Percentiles rank a stretch among this genome's conserved stretches.
Evolutionary conservation across 2,888 invertebrate species (phyloP).

Genomic region (Drosophila nigritarsus): DNA sequence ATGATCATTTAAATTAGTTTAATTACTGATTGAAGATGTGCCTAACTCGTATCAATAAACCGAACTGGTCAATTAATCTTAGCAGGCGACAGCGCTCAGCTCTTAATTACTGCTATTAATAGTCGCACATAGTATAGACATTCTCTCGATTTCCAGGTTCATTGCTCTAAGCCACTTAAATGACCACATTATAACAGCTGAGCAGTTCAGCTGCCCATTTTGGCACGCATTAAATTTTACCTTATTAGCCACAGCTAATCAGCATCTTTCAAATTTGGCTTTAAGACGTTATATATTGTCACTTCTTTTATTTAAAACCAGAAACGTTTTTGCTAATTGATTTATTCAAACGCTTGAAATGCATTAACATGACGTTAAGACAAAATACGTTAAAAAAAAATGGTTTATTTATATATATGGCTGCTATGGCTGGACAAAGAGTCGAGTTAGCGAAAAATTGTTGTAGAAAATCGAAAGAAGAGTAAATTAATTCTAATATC

Average conservation of each 20-base stretch:
- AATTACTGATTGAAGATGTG: conserved; percentile 35
- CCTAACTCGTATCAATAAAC: conserved; percentile 21
- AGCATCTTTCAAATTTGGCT: conserved; percentile 14
- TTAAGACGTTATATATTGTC: conserved; percentile 2
- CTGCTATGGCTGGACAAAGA: too few relatives aligned
- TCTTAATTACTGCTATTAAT: conserved; percentile 22
- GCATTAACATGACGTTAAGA: neutral
- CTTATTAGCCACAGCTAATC: conserved; percentile 49
- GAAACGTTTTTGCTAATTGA: conserved; percentile 31
- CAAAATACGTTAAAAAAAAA: neutral
- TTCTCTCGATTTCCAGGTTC: conserved; percentile 56
- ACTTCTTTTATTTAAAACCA: conserved; percentile 14
- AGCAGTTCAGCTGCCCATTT: conserved; percentile 44
- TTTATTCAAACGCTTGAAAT: conserved; percentile 8
- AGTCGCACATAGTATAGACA: conserved; percentile 17
- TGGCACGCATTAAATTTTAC: conserved; percentile 39
- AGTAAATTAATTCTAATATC: too few relatives aligned
- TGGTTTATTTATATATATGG: neutral
- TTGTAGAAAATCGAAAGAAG: too few relatives aligned
- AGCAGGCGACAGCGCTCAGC: conserved; percentile 13
- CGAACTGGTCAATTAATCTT: conserved; percentile 38
- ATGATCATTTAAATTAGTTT: conserved; percentile 35
- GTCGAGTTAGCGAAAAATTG: too few relatives aligned
- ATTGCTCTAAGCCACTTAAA: conserved; percentile 47
- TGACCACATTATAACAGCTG: conserved; percentile 24